phyloP scores from a whole-genome alignment of 2,888 invertebrate genomes.

The Caenorhabditis sp. region DNA sequence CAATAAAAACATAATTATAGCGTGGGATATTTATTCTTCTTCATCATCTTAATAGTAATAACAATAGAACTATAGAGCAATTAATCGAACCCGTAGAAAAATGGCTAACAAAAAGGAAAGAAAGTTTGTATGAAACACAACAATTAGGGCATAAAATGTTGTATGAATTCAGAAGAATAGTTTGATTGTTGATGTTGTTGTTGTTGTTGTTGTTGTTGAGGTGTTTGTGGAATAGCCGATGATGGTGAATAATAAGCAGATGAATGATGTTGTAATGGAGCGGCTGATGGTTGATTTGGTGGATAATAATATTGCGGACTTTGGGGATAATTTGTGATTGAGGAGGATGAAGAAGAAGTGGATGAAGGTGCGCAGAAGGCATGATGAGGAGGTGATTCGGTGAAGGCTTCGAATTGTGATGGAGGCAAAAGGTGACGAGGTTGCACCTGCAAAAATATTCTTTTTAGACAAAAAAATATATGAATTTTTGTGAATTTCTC shows the following conservation, averaged over 20 bases:
- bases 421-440: conserved; percentile 41
- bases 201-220: neutral
- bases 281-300: neutral
- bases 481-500: neutral
- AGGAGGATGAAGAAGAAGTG: conserved; percentile 8
- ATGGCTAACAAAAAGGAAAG: too few species aligned
- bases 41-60: too few species aligned
- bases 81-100: too few species aligned
- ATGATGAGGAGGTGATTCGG: conserved; percentile 6
- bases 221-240: too few species aligned
- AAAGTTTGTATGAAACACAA: neutral
- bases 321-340: neutral
- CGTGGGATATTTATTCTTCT: too few species aligned
- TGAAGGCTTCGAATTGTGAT: conserved; percentile 28
- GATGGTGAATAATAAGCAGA: conserved; percentile 7
- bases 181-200: neutral
- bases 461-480: neutral
- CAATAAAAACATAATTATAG: too few species aligned
- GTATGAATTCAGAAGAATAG: neutral
- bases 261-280: neutral
- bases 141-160: neutral
- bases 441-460: conserved; percentile 40
- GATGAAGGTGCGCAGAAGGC: conserved; percentile 26
- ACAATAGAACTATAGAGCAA: too few species aligned
- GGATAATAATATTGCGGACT: neutral